Percentiles rank a stretch among this genome's conserved stretches.
phyloP scores from a whole-genome alignment of 2,797 vertebrate species.

The Gorsachius magnificus region DNA sequence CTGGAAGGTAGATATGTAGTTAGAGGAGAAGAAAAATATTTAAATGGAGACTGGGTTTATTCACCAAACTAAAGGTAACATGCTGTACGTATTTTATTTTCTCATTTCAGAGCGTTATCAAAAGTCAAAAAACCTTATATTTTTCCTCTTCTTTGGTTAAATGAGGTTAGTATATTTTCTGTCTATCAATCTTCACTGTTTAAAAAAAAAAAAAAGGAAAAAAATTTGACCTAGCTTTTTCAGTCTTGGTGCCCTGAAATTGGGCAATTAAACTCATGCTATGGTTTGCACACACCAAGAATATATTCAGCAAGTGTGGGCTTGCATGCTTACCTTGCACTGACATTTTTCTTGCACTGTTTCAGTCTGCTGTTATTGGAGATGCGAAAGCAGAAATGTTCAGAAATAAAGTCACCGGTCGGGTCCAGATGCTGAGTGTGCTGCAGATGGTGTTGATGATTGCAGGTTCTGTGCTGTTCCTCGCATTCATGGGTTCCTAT shows the following conservation, averaged over 20 bases:
- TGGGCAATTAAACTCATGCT: background rate
- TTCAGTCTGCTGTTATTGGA: conserved; percentile 85
- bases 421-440: conserved; percentile 73
- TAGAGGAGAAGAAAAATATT: background rate
- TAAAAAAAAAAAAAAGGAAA: background rate
- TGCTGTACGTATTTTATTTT: background rate
- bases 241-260: background rate
- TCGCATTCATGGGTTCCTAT: conserved; percentile 74
- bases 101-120: conserved; percentile 80
- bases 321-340: background rate
- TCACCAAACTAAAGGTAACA: background rate
- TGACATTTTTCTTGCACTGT: background rate
- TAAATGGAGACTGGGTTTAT: background rate
- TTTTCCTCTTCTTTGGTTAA: conserved; percentile 92
- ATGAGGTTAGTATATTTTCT: conserved; percentile 85
- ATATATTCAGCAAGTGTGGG: background rate
- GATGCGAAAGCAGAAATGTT: conserved; percentile 86
- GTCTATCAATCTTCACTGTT: background rate
- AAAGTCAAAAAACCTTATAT: conserved; percentile 78
- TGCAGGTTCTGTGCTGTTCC: conserved; percentile 73
- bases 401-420: conserved; percentile 77
- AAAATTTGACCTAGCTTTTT: background rate
- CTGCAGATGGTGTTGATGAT: conserved; percentile 78
- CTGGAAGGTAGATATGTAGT: background rate
- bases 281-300: background rate